phyloP scores from a whole-genome alignment of 2,113 vertebrate species.

The Pedetes capensis region DNA sequence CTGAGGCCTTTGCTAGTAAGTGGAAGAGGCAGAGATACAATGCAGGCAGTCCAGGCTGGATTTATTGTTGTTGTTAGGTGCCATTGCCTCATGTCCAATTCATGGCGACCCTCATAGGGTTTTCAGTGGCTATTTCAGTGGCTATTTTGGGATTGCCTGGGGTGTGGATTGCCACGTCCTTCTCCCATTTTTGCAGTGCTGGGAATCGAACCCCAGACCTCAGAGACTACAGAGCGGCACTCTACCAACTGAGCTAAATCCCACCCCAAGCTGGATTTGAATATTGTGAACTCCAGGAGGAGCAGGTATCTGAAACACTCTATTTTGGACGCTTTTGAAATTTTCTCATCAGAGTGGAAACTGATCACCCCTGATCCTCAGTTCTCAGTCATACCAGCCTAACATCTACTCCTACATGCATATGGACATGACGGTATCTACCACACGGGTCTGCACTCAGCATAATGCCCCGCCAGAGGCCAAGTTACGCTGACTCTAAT shows the following conservation, averaged over 20 bases:
- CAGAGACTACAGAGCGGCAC: too few species aligned
- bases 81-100: too few species aligned
- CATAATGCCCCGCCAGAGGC: background rate
- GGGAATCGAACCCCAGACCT: too few species aligned
- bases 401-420: background rate
- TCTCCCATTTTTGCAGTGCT: too few species aligned
- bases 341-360: background rate
- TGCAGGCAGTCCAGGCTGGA: background rate
- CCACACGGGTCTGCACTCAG: background rate
- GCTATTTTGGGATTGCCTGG: too few species aligned
- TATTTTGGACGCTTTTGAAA: background rate
- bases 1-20: background rate
- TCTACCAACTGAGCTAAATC: too few species aligned
- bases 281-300: background rate
- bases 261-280: background rate
- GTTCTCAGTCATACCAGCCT: background rate
- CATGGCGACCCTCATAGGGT: too few species aligned
- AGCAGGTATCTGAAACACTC: background rate
- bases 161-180: too few species aligned
- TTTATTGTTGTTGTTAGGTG: too few species aligned
- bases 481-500: background rate
- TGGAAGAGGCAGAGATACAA: background rate
- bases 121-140: too few species aligned
- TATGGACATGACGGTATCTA: background rate
- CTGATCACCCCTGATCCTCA: background rate